Conservation (phyloP, 2,797 vertebrate genomes). For the Melanotaenia parkinsoni region DNA sequence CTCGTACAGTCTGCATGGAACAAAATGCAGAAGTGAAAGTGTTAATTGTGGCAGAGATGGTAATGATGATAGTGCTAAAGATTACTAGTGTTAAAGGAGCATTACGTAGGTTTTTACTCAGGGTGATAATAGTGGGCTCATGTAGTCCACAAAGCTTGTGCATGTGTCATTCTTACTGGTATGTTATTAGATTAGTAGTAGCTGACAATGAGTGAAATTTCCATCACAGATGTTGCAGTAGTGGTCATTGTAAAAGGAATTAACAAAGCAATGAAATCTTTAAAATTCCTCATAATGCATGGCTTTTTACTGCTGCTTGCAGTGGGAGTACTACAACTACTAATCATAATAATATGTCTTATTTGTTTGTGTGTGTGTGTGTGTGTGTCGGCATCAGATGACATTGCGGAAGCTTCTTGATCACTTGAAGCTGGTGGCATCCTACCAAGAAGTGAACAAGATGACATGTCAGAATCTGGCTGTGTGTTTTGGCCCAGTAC, state of each 20-base stretch:
- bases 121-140: not conserved
- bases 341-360: conserved; percentile 55
- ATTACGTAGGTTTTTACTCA: not conserved
- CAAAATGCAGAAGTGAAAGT: conserved; percentile 16
- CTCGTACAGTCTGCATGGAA: not conserved
- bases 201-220: not conserved
- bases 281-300: not conserved
- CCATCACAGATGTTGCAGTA: not conserved
- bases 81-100: conserved; percentile 31
- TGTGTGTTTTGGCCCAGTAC: conserved; percentile 96
- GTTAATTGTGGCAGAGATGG: conserved; percentile 32
- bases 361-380: conserved; percentile 37
- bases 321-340: conserved; percentile 29
- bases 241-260: not conserved
- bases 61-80: conserved; percentile 14
- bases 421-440: conserved; percentile 96
- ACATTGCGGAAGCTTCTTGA: conserved; percentile 93
- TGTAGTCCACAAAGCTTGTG: not conserved
- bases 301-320: conserved; percentile 1
- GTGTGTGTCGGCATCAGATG: conserved; percentile 76
- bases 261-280: not conserved
- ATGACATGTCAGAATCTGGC: conserved; percentile 99
- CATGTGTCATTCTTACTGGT: not conserved
- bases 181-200: not conserved
- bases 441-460: conserved; percentile 94